Evolutionary conservation across 1,140 invertebrate genomes (phyloP).

Genomic region (Rhyzopertha dominica): DNA sequence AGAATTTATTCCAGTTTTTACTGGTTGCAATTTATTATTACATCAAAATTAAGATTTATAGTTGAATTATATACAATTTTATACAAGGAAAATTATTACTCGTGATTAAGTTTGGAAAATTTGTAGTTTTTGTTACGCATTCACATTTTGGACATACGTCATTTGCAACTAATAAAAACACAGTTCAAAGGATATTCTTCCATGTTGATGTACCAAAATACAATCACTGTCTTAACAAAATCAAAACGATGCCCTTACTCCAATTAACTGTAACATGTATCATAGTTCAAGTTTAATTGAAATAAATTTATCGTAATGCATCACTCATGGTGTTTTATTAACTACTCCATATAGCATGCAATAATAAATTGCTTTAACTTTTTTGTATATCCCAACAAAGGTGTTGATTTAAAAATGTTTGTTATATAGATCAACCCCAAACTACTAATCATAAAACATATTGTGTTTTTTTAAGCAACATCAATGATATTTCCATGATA

Average conservation of each 20-base stretch:
- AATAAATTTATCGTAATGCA: constrained; percentile 28
- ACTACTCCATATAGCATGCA: too few relatives aligned
- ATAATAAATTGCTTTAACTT: too few relatives aligned
- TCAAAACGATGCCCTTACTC: constrained; percentile 17
- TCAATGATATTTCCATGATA: too few relatives aligned
- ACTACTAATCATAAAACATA: too few relatives aligned
- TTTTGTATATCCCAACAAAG: too few relatives aligned
- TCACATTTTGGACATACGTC: not conserved
- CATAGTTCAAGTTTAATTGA: constrained; percentile 23
- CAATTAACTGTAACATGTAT: constrained; percentile 25
- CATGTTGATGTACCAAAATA: constrained; percentile 3
- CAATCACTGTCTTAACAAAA: constrained; percentile 19
- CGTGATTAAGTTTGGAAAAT: constrained; percentile 24
- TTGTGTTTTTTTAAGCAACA: too few relatives aligned
- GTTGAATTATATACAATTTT: constrained; percentile 30
- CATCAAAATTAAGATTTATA: constrained; percentile 18
- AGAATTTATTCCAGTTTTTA: constrained; percentile 4
- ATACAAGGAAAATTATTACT: constrained; percentile 21
- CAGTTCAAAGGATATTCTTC: not conserved
- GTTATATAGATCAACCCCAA: too few relatives aligned
- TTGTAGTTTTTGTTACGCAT: not conserved
- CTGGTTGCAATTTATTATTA: constrained; percentile 9
- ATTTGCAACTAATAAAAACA: not conserved
- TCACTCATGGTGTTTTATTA: too few relatives aligned
- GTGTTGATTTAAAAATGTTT: too few relatives aligned